Percentiles rank a stretch among this genome's conserved stretches.
Conservation (phyloP, 2,113 vertebrate genomes). For the Noctilio leporinus region DNA sequence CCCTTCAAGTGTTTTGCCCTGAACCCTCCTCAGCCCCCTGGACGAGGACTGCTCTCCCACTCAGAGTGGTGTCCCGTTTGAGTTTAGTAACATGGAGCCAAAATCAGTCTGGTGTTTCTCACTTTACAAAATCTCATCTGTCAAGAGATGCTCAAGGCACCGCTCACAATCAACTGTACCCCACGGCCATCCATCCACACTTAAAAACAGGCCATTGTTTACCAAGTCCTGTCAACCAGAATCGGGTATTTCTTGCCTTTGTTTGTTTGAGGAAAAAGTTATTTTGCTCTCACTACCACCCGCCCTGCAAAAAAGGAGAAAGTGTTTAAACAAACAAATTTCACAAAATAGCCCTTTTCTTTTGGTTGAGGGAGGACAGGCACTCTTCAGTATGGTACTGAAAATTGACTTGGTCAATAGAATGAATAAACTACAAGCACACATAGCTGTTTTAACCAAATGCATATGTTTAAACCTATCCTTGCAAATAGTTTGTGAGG, state of each 20-base stretch:
- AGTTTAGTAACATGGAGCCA: constrained; percentile 71
- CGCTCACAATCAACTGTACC: constrained; percentile 74
- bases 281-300: constrained; percentile 43
- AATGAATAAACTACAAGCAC: neutral
- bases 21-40: neutral
- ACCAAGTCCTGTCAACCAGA: constrained; percentile 70
- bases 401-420: constrained; percentile 13
- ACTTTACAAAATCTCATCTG: constrained; percentile 79
- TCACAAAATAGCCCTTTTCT: constrained; percentile 26
- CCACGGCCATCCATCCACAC: constrained; percentile 75
- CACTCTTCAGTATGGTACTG: neutral
- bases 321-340: constrained; percentile 66
- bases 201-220: constrained; percentile 77
- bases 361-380: constrained; percentile 13
- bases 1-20: neutral
- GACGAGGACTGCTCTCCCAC: constrained; percentile 24
- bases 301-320: constrained; percentile 28
- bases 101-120: constrained; percentile 81
- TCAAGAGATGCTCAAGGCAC: constrained; percentile 78
- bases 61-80: constrained; percentile 70
- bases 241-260: constrained; percentile 57
- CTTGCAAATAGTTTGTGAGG: neutral
- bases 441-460: neutral
- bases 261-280: constrained; percentile 68
- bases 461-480: neutral